A percentile compares a stretch with the other conserved stretches of the same genome.
These are phyloP conservation scores for Drosophila willistoni DNA, from an alignment of 1,140 invertebrate species.

Conservation along the genomic window DNA sequence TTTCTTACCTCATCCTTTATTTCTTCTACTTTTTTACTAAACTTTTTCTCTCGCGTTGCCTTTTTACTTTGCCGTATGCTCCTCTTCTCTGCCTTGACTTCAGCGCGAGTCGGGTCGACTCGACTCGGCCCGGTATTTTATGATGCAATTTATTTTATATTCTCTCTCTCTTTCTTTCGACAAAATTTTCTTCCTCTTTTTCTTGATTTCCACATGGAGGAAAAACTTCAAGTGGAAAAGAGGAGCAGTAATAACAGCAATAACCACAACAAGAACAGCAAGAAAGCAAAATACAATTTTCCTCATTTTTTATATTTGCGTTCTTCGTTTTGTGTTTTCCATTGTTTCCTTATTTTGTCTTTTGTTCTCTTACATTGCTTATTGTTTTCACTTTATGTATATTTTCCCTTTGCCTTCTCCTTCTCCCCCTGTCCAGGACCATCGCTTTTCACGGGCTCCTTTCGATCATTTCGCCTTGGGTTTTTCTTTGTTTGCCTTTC, in stretches of 20 bases:
- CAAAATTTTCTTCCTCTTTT: conserved; percentile 73
- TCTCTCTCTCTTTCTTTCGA: conserved; percentile 65
- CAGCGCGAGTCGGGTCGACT: not conserved
- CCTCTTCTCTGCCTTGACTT: conserved; percentile 26
- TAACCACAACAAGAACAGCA: too few species aligned
- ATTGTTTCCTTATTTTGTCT: not conserved
- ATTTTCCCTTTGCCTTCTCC: not conserved
- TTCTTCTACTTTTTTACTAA: not conserved
- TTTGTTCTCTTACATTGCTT: conserved; percentile 33
- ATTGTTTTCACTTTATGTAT: conserved; percentile 41
- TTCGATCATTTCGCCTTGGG: conserved; percentile 63
- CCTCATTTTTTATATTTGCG: conserved; percentile 39
- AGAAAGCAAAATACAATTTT: conserved; percentile 44
- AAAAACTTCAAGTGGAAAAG: conserved; percentile 33
- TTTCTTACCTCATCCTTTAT: conserved; percentile 14
- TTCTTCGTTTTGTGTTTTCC: conserved; percentile 46
- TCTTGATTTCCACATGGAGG: conserved; percentile 56
- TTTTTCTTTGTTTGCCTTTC: conserved; percentile 56
- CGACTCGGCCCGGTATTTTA: conserved; percentile 44
- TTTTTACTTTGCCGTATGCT: not conserved
- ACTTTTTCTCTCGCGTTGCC: conserved; percentile 18
- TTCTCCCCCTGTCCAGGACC: not conserved
- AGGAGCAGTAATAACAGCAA: conserved; percentile 3
- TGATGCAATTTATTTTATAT: conserved; percentile 81
- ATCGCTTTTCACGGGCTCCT: not conserved